Evolutionary conservation across 2,797 vertebrate species (phyloP).

Genomic region (Luscinia luscinia): DNA sequence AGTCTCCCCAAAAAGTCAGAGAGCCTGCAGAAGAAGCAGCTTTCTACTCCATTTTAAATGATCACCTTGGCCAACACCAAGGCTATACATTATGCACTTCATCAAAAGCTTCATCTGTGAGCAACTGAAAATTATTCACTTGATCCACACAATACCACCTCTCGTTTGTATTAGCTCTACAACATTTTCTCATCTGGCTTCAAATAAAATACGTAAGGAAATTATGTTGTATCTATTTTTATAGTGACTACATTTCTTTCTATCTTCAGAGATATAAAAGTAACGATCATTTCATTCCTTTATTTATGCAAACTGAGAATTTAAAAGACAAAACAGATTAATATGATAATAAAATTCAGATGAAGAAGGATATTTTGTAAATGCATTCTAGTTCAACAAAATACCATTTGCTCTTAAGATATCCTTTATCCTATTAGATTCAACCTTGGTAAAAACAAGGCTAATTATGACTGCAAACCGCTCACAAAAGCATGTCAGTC

Average conservation of each 20-base stretch:
- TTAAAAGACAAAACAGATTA: background rate
- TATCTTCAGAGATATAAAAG: background rate
- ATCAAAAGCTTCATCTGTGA: background rate
- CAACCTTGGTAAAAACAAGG: background rate
- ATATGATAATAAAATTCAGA: background rate
- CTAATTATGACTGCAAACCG: background rate
- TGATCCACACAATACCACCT: background rate
- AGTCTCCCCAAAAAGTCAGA: background rate
- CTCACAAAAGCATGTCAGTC: background rate
- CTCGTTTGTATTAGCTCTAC: background rate
- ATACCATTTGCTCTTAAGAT: background rate
- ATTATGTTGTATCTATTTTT: background rate
- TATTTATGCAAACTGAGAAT: background rate
- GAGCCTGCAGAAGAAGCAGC: background rate
- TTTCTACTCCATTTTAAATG: background rate
- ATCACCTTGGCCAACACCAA: background rate
- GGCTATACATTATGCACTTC: background rate
- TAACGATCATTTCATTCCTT: background rate
- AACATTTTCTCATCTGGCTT: background rate
- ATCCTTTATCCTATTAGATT: background rate
- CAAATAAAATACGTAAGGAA: background rate
- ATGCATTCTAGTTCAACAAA: background rate
- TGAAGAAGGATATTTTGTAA: background rate
- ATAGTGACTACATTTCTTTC: background rate
- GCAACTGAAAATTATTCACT: background rate